Evolutionary conservation across 2,797 vertebrate genomes (phyloP), one percentile per base, ranked within the genome.

Genomic region (Zenarchopterus dispar): DNA sequence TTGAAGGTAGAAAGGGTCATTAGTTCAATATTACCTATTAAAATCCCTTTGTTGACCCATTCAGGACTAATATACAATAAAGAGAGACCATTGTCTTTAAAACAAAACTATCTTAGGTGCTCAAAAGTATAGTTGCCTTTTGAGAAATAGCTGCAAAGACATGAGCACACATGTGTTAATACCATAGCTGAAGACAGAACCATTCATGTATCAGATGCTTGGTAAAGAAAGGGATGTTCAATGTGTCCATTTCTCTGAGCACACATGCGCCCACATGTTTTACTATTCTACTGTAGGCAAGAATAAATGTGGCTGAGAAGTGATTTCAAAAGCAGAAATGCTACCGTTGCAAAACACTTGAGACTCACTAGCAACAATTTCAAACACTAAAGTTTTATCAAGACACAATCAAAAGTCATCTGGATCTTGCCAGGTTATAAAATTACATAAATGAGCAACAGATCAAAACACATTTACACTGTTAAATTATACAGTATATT

Each of bases 191-290:
- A 61, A 60, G 75, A 82, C 63, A 80, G 71, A 45, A 62, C 62
- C 18, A 31, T 64, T 77, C 74, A 61, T 55, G 75, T 48, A 31
- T 76, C 17, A 42, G 52, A 21, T 68, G 53, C 69, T 62, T 75
- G 76, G 71, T 78, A 75, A 87, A 67, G 64, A 64, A 75, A 57
- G 26, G 41, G 22, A 8, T 55, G 62, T 72, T 85, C 61, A 77
- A 70, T 62, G 43, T 54, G 56, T 74, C 67, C 61, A 70, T 81
- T 66, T 52, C 77, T 36, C 26, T 50, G 22, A 62, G 51, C 42
- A 73, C 47, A 63, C 63, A 63, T 31, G 46, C 70, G 17, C 58
- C 68, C 18, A 15, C 75, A 81, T 65, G 64, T 65, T 79, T 73
- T 21, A 33, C 49, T 54, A 53, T 60, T 71, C 31, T 13, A 26